Base-by-base conservation (phyloP, 2,113 vertebrate species). In the Toxostoma redivivum region DNA sequence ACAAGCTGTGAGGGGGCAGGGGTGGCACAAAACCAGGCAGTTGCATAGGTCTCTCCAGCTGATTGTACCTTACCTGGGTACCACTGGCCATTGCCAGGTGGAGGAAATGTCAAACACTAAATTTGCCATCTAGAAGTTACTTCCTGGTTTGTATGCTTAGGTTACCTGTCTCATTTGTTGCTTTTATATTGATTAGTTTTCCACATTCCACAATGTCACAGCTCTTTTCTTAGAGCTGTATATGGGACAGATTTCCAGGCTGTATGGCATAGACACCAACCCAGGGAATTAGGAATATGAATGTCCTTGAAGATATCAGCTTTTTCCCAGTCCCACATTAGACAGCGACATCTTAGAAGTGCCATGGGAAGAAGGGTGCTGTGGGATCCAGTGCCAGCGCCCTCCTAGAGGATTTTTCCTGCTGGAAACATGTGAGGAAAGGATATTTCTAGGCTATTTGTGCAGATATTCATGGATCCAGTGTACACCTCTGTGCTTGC, bases 1-100 rank as follows among this genome's bases (percentile, higher is more conserved):
- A 9, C 28, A 12, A 0, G 0, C 16, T 9, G 10, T 27, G 44
- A 2, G 1, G 44, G 58, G 28, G 44, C 23, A 20, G 58, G 14
- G 77, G 31, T 78, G 65, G n/a, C 61, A 51, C 72, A 38, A 27
- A 27, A 54, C 35, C 16, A 10, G 44, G 47, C 57, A 21, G 30
- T 5, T 5, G 16, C 40, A 57, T 57, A 65, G 33, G 30, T 71
- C 53, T 78, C 22, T 58, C 0, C 4, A 61, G 45, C 6, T 51
- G 37, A 8, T 17, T 44, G 8, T 9, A 48, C 45, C 33, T 90
- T 45, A 9, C 11, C 20, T 38, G 56, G 31, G 30, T 69, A 12
- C 37, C 57, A 60, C 37, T 21, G 73, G 25, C 51, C 48, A 23
- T 65, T 67, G 28, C 30, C 38, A 70, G 40, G 21, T 12, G 5